Conservation (phyloP, 2,113 vertebrate species). For the Sterrhoptilus dennistouni region DNA sequence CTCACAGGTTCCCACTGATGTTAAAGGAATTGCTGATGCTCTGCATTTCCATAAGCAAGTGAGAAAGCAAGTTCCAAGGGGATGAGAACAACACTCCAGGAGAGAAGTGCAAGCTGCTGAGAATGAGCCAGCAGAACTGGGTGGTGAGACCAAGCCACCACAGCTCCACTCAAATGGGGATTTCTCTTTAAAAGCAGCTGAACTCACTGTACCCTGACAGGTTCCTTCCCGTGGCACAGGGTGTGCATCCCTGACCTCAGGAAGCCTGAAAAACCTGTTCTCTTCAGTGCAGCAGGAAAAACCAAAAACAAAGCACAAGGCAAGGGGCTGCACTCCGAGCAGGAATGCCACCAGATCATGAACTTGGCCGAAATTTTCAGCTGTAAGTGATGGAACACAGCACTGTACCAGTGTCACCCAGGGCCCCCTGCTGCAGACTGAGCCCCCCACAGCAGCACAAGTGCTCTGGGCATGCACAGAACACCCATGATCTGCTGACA, state of each 20-base stretch:
- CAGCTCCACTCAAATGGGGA: neutral
- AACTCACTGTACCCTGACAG: neutral
- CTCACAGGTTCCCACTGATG: neutral
- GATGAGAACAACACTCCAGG: neutral
- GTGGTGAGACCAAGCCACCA: neutral
- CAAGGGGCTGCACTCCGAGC: neutral
- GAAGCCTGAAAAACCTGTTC: slow-evolving; percentile 66
- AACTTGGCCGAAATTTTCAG: neutral
- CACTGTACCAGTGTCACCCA: neutral
- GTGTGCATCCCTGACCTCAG: slow-evolving; percentile 60
- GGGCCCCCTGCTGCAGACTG: neutral
- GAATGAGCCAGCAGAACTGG: neutral
- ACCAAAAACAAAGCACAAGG: slow-evolving; percentile 18
- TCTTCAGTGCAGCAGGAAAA: slow-evolving; percentile 40
- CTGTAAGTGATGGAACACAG: fast-evolving
- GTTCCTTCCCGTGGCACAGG: slow-evolving; percentile 44
- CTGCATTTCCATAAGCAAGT: neutral
- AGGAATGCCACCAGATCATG: neutral
- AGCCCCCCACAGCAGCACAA: neutral
- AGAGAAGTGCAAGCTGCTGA: neutral
- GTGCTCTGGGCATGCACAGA: neutral
- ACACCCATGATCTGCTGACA: neutral
- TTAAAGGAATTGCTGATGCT: neutral
- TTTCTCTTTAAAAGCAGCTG: slow-evolving; percentile 31
- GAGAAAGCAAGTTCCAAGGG: neutral